Conservation (phyloP, 2,888 invertebrate species). For the Heliconius ismenius region DNA sequence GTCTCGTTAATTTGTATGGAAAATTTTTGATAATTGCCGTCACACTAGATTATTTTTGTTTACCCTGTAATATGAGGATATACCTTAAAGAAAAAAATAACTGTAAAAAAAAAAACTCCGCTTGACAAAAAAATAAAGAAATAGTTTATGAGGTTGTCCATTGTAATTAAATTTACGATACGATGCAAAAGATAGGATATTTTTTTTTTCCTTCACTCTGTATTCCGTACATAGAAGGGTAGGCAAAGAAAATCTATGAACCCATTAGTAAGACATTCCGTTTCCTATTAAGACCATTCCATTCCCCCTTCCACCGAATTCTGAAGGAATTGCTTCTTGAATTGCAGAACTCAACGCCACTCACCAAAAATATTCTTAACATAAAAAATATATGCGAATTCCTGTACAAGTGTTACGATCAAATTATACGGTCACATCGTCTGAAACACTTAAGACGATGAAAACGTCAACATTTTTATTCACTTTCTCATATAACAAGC, state of each 20-base stretch:
- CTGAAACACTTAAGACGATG: constrained; percentile 19
- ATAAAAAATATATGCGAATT: background rate
- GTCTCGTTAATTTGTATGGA: background rate
- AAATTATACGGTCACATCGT: constrained; percentile 21
- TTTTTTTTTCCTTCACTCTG: too few species aligned
- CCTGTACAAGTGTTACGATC: background rate
- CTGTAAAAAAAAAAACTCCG: too few species aligned
- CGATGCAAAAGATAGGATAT: too few species aligned
- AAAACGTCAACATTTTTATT: constrained; percentile 33
- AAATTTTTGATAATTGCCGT: background rate
- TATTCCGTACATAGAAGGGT: too few species aligned
- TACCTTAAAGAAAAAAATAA: too few species aligned
- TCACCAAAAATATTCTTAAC: background rate
- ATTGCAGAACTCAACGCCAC: background rate
- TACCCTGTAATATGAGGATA: too few species aligned
- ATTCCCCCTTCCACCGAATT: background rate
- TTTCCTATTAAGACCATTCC: background rate
- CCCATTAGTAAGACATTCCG: too few species aligned
- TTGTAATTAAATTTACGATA: too few species aligned
- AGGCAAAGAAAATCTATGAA: too few species aligned
- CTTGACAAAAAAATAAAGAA: too few species aligned
- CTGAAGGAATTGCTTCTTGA: background rate
- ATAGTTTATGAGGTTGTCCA: too few species aligned
- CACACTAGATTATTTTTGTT: background rate
- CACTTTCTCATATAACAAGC: constrained; percentile 26